These are phyloP conservation scores for Orthosia gracilis DNA, from an alignment of 2,888 invertebrate species.

Conservation along the genomic window DNA sequence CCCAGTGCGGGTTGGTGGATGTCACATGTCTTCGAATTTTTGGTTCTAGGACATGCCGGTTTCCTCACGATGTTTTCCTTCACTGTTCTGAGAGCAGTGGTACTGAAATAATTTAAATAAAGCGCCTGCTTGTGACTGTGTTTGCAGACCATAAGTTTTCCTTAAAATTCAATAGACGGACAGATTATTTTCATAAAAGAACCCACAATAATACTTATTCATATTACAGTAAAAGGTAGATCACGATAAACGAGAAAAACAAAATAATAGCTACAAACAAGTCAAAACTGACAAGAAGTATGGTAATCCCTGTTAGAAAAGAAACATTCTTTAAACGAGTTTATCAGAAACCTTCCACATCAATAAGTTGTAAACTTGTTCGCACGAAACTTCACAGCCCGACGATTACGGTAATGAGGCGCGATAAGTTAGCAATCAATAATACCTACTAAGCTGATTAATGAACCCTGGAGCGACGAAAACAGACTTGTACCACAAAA, in stretches of 20 bases:
- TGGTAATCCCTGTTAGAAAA: slow-evolving; percentile 13
- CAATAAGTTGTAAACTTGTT: slow-evolving; percentile 36
- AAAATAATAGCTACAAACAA: slow-evolving; percentile 2
- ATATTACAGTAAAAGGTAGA: neutral
- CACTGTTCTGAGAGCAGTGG: no score
- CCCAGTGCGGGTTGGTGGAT: no score
- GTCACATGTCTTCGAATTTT: no score
- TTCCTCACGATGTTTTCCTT: no score
- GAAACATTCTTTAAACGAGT: slow-evolving; percentile 36
- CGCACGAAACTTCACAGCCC: slow-evolving; percentile 47
- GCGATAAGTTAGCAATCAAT: slow-evolving; percentile 61
- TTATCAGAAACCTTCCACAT: slow-evolving; percentile 35
- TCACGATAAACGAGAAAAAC: neutral
- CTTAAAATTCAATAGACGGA: neutral
- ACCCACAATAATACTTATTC: neutral
- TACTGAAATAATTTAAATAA: no score
- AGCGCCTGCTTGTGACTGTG: no score
- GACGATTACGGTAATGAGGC: slow-evolving; percentile 48
- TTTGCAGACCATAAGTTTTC: neutral
- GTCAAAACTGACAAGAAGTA: neutral
- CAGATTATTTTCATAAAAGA: neutral
- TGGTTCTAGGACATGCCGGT: no score
- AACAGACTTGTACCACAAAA: slow-evolving; percentile 45
- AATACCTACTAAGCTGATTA: slow-evolving; percentile 48
- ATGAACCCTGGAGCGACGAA: slow-evolving; percentile 33